Conservation (phyloP, 2,888 invertebrate genomes). For the Hoplodrina ambigua region DNA sequence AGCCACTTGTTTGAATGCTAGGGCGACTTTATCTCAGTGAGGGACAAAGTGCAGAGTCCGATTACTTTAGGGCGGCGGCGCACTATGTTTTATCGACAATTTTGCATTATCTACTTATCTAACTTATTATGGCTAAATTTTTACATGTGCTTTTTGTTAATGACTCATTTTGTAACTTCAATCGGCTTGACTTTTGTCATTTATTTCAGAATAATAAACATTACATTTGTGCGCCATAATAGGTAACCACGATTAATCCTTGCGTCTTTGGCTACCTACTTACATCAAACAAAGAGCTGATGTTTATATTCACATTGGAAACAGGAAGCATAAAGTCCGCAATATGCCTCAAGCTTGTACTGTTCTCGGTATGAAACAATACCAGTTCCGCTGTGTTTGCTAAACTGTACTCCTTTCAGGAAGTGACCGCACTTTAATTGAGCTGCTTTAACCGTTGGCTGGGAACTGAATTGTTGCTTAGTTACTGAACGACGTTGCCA, state of each 20-base stretch:
- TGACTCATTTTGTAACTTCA: slow-evolving; percentile 22
- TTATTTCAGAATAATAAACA: slow-evolving; percentile 18
- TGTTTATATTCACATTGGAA: slow-evolving; percentile 88
- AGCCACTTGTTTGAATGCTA: slow-evolving; percentile 90
- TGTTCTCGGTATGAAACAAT: slow-evolving; percentile 88
- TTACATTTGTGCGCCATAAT: slow-evolving; percentile 37
- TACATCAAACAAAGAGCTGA: slow-evolving; percentile 76
- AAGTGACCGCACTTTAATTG: slow-evolving; percentile 80
- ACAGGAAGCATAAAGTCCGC: slow-evolving; percentile 88
- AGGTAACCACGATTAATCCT: slow-evolving; percentile 37
- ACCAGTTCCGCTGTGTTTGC: slow-evolving; percentile 89
- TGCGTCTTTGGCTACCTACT: slow-evolving; percentile 60
- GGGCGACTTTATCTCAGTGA: slow-evolving; percentile 89
- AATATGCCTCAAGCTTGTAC: slow-evolving; percentile 84
- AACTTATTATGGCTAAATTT: slow-evolving; percentile 4
- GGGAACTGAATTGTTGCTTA: slow-evolving; percentile 66
- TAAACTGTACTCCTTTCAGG: slow-evolving; percentile 86
- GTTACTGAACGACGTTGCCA: slow-evolving; percentile 57
- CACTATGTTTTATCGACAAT: slow-evolving; percentile 73
- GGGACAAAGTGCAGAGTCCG: slow-evolving; percentile 90
- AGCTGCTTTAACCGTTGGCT: slow-evolving; percentile 70
- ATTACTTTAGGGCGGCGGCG: slow-evolving; percentile 81
- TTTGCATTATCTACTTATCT: slow-evolving; percentile 21
- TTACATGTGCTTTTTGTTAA: neutral
- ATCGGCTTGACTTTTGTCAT: slow-evolving; percentile 11